Base-by-base conservation (phyloP, 2,888 invertebrate genomes). In the Drosophila infuscata region DNA sequence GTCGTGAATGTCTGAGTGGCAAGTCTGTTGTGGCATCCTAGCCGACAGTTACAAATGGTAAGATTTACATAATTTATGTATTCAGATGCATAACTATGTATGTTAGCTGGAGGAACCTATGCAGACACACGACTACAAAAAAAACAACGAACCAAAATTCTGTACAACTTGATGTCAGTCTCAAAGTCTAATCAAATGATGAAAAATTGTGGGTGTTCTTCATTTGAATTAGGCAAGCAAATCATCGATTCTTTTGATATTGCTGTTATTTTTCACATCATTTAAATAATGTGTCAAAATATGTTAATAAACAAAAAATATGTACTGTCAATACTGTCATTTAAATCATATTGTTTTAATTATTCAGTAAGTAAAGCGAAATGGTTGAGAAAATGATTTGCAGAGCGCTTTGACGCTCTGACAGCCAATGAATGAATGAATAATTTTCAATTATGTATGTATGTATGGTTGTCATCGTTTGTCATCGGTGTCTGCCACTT, bases 61-160 rank as follows among this genome's bases (percentile, higher is more conserved):
- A 54, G 38, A 74, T 72, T 65, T 73, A 70, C 65, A 79, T 79
- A 76, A 79, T 64, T 66, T 73, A 75, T 70, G 46, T 61, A 58
- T 33, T 15, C 20, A 4, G 0, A 20, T 49, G 15, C 29, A 29
- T 49, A 49, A 9, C 51, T 2, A 20, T n/a, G 7, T 9, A 29
- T 6, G 17, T 46, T 15, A 20, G 38, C 12, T 41, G 30, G 20
- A 59, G 38, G 69, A 20, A 5, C 9, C n/a, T 11, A 51, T 51
- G 25, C 41, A 7, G 11, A 20, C 20, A 46, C 20, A 6, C 6
- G 3, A 20, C n/a, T 12, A 25, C 17, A n/a, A 41, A 48, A 48
- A 38, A 46, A 48, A 1, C 25, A 9, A 1, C 25, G 4, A 49
- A 9, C 29, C 29, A 8, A 29, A 17, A 36, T 36, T 15, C 17